phyloP scores from a whole-genome alignment of 2,888 invertebrate species.

The Lepidochitona cinerea region DNA sequence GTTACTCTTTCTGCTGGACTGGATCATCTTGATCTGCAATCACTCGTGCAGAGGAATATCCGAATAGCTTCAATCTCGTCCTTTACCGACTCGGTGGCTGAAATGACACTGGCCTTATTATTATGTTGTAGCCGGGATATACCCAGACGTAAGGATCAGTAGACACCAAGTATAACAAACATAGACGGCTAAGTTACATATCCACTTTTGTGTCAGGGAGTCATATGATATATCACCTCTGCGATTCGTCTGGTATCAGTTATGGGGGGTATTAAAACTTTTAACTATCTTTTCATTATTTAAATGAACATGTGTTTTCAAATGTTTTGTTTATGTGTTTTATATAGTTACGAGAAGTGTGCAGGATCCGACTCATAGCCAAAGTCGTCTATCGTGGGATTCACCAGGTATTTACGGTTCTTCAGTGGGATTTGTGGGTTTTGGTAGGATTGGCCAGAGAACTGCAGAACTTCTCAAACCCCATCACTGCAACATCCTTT shows the following conservation, averaged over 20 bases:
- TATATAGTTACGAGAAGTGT: background rate
- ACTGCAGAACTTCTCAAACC: background rate
- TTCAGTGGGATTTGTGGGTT: background rate
- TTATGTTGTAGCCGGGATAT: background rate
- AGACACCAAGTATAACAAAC: too few relatives aligned
- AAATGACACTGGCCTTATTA: background rate
- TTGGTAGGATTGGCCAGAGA: background rate
- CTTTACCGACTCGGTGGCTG: background rate
- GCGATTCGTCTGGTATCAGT: too few relatives aligned
- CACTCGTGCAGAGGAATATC: background rate
- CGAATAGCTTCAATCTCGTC: background rate
- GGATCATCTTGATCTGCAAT: background rate
- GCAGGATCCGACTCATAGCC: background rate
- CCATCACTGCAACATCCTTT: background rate
- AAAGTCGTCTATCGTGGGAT: background rate
- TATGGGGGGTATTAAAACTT: too few relatives aligned
- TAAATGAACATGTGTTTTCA: background rate
- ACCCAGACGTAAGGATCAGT: background rate
- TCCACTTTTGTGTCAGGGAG: too few relatives aligned
- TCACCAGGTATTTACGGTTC: background rate
- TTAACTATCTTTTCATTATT: too few relatives aligned
- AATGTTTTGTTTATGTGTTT: background rate
- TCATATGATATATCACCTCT: too few relatives aligned
- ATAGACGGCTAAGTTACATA: too few relatives aligned
- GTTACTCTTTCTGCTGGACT: background rate